Base-by-base conservation (phyloP, 2,888 invertebrate species). In the Slavum lentiscoides region DNA sequence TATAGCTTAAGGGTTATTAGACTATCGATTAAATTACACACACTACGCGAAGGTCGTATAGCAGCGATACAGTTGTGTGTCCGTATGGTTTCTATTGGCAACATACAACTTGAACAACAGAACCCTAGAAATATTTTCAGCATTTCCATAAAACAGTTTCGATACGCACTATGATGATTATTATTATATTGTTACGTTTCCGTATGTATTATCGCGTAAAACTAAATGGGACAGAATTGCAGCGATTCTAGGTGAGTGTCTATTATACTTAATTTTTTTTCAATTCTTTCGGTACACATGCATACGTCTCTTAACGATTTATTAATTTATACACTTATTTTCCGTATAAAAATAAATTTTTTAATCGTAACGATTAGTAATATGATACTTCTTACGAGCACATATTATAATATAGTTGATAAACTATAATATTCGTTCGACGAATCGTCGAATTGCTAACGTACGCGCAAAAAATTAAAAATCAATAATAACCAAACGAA, bases 21-120 rank as follows among this genome's bases (percentile, higher is more conserved):
- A 76, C 59, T 76, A 76, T 76, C 67, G 75, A 76, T 76, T 76
- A n/a, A 74, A 66, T 74, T 66, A 13, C 55, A 19, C 58, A 17
- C 55, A 15, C 30, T 30, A 30, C 30, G 17, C 67, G 74, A 59
- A 68, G 67, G 75, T 67, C 30, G 30, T 59, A 76, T n/a, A n/a
- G n/a, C 67, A 30, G 0, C 19, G 30, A n/a, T n/a, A 61, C n/a
- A 2, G 67, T 68, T 68, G 59, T 76, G 19, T 49, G 43, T 49
- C 19, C 49, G 43, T 43, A n/a, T 76, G 75, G 75, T 76, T 68
- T 76, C 75, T 76, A 76, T 68, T 68, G 67, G 75, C 75, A 76
- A 76, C 75, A 76, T 59, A n/a, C 67, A n/a, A 43, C 75, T 76
- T 49, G 68, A 76, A 76, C 75, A 76, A 76, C 75, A 76, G 43